Percentiles rank a stretch among this genome's conserved stretches.
These are phyloP conservation scores for Ectropis grisescens DNA, from an alignment of 1,140 invertebrate genomes.

Conservation along the genomic window DNA sequence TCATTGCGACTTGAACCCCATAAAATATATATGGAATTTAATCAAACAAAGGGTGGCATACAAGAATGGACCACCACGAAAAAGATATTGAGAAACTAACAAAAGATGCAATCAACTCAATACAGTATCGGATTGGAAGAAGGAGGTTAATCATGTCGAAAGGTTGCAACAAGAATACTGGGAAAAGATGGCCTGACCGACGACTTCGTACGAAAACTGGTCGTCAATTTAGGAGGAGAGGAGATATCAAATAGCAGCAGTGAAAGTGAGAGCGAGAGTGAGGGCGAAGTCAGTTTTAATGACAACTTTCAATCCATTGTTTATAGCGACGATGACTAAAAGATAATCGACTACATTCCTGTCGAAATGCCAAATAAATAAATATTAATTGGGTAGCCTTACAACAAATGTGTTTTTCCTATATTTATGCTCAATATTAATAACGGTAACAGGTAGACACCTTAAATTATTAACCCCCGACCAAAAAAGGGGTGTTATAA, in stretches of 20 bases:
- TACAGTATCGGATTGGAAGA: constrained; percentile 16
- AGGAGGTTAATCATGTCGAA: constrained; percentile 13
- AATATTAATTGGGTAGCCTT: no score
- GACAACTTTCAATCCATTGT: no score
- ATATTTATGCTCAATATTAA: no score
- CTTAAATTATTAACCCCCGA: no score
- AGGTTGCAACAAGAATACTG: constrained; percentile 1
- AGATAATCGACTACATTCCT: no score
- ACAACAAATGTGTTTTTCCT: no score
- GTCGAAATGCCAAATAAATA: no score
- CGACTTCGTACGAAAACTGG: neutral
- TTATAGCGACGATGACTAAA: neutral
- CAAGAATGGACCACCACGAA: constrained; percentile 15
- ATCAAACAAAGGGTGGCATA: constrained; percentile 13
- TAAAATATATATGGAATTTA: constrained; percentile 1
- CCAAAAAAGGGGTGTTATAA: no score
- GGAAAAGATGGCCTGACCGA: neutral
- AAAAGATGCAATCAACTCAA: constrained; percentile 12
- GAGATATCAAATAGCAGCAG: neutral
- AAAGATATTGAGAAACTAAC: constrained; percentile 13
- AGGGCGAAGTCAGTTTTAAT: neutral
- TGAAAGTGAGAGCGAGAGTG: neutral
- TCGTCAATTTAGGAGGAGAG: neutral
- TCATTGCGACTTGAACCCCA: constrained; percentile 10
- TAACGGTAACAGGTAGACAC: no score